Base-by-base conservation (phyloP, 2,797 vertebrate genomes). In the Clarias pachynema region DNA sequence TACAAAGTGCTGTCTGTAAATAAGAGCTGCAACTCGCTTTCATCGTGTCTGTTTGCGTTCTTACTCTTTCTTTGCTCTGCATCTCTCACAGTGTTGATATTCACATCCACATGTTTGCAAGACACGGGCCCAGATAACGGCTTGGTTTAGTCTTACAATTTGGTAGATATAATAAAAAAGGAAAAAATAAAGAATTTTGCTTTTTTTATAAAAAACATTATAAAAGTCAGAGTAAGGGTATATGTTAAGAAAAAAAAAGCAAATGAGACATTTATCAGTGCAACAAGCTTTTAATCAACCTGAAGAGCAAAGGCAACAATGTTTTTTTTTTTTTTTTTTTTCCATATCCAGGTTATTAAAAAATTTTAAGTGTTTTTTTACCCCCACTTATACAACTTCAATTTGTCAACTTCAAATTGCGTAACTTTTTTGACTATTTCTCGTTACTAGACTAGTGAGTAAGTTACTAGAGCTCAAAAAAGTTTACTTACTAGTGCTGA, bases 1-100 rank as follows among this genome's bases (percentile, higher is more conserved):
- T 24, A 20, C 34, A 85, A 66, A 79, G 62, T 26, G 40, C 31
- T 66, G 56, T 56, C 56, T 74, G 66, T 65, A 57, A 70, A 83
- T 69, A 44, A 59, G 68, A 74, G 84, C 63, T n/a, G n/a, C 16
- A 74, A 12, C 77, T 8, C 34, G 34, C 69, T 69, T 74, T 72
- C 9, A 29, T 82, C 37, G 18, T 65, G 29, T 10, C 62, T 15
- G 40, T 34, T 79, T 68, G 69, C 26, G 4, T 15, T 20, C 65
- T 68, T 29, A 1, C 10, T 16, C 31, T 37, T 3, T 0, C 57
- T 40, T 14, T 34, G 24, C 74, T 59, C 20, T 24, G 29, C 3
- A 31, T 57, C 73, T 77, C 53, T 20, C 53, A 20, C 16, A 10
- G 72, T 75, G 72, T 29, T 60, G 56, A 77, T 34, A 12, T 57